A percentile compares a stretch with the other conserved stretches of the same genome.
Conservation (phyloP, 2,113 vertebrate species). For the Macrotis lagotis region DNA sequence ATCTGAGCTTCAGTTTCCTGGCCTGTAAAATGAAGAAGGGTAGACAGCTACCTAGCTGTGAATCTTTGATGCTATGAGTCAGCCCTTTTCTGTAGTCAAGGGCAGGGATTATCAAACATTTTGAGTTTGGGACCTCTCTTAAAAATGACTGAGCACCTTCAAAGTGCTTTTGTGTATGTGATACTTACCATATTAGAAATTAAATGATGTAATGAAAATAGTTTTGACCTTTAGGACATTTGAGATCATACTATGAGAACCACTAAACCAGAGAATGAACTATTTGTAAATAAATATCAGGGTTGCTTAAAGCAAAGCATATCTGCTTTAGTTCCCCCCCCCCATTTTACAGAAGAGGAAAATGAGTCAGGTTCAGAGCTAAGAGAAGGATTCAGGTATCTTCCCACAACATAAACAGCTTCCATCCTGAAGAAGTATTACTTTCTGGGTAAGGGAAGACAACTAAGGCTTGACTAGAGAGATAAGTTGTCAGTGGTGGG, state of each 20-base stretch:
- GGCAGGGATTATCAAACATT: not conserved
- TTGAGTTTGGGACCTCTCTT: not conserved
- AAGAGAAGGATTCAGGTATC: not conserved
- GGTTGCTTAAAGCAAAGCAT: slow-evolving; percentile 13
- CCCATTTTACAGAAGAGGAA: not conserved
- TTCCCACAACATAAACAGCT: not conserved
- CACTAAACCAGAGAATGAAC: not conserved
- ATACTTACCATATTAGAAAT: not conserved
- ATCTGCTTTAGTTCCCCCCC: not conserved
- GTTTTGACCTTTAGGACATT: not conserved
- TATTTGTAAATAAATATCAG: too few relatives aligned
- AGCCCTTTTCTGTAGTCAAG: not conserved
- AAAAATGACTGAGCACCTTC: not conserved
- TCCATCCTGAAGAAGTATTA: not conserved
- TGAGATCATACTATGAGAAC: not conserved
- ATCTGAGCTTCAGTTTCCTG: not conserved
- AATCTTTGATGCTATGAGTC: not conserved
- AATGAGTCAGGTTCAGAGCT: not conserved
- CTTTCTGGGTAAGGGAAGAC: not conserved
- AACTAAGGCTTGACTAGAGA: not conserved
- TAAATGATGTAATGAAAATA: not conserved
- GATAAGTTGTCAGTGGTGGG: not conserved
- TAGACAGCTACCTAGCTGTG: not conserved
- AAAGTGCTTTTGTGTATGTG: not conserved
- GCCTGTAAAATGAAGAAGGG: not conserved